Evolutionary conservation across 2,113 vertebrate species (phyloP), one percentile per base, ranked within the genome.

Genomic region (Leptobrachium leishanense): DNA sequence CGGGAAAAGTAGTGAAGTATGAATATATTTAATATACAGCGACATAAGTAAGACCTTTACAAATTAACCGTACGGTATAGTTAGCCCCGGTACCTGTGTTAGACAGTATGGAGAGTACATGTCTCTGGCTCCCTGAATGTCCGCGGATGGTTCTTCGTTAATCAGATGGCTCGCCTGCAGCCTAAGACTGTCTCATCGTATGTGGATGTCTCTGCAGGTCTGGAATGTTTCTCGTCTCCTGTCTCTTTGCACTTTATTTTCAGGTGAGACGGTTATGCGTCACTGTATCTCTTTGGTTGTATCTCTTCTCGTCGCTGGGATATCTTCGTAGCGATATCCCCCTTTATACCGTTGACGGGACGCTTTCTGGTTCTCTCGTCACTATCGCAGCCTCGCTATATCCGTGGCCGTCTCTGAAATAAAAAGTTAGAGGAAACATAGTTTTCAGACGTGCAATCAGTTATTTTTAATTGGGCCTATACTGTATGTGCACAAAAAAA

Each of bases 91-190:
- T 78, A 78, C 76, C 76, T 78, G 76, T 13, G 76, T 78, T 20
- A 78, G 76, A 31, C 76, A 78, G 76, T 78, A 78, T 1, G 76
- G 76, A 11, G 76, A 78, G 68, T 78, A 78, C 76, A 78, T 78
- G 55, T 78, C 76, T 78, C 64, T 41, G 59, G 55, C 57, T 71
- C 68, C 57, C 68, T 63, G 57, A 63, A 57, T 11, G 11, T 39
- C 44, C 43, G 43, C 31, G n/a, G 74, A 43, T 55, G 74, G 10
- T 15, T 54, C 64, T 53, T 71, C 53, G 2, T 40, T 39, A 43
- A n/a, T 70, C 68, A 20, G 43, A 41, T 64, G 44, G 7, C 40
- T 12, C 64, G 6, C 68, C 20, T 78, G 13, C 57, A 46, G 68
- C 63, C 43, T 71, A 78, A 13, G 68, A 39, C 76, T 71, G 76